Percentiles rank a stretch among this genome's conserved stretches.
Evolutionary conservation across 2,113 vertebrate species (phyloP).

Genomic region (Orcinus orca): DNA sequence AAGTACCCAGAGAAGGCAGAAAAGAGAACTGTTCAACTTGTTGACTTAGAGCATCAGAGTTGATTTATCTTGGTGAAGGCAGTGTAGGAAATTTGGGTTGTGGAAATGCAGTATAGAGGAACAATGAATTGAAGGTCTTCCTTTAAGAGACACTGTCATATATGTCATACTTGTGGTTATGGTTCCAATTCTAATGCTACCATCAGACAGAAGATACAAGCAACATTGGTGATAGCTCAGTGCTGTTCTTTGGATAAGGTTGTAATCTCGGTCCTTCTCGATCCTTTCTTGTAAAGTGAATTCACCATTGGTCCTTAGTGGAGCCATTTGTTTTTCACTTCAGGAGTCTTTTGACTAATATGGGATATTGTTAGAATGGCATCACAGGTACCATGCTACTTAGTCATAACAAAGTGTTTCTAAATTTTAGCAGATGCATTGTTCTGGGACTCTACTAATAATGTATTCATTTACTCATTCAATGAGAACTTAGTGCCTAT

Average conservation of each 20-base stretch:
- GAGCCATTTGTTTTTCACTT: not conserved
- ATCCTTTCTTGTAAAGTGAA: not conserved
- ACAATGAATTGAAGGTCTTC: not conserved
- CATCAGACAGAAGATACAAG: not conserved
- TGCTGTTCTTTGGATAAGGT: not conserved
- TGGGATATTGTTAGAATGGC: not conserved
- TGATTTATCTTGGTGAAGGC: not conserved
- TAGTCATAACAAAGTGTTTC: not conserved
- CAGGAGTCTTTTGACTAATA: not conserved
- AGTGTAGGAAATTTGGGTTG: not conserved
- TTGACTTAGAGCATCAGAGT: not conserved
- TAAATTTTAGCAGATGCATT: not conserved
- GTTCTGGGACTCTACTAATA: not conserved
- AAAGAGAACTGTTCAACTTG: not conserved
- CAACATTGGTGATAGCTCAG: not conserved
- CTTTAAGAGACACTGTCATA: not conserved
- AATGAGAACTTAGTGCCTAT: not conserved
- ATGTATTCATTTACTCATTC: not conserved
- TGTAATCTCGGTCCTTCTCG: not conserved
- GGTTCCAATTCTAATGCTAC: no score
- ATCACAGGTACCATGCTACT: not conserved
- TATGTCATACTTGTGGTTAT: not conserved
- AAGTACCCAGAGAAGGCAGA: fast-evolving
- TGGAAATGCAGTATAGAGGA: not conserved
- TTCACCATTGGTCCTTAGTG: not conserved